Evolutionary conservation across 2,797 vertebrate species (phyloP).

Genomic region (Otolemur crassicaudatus): DNA sequence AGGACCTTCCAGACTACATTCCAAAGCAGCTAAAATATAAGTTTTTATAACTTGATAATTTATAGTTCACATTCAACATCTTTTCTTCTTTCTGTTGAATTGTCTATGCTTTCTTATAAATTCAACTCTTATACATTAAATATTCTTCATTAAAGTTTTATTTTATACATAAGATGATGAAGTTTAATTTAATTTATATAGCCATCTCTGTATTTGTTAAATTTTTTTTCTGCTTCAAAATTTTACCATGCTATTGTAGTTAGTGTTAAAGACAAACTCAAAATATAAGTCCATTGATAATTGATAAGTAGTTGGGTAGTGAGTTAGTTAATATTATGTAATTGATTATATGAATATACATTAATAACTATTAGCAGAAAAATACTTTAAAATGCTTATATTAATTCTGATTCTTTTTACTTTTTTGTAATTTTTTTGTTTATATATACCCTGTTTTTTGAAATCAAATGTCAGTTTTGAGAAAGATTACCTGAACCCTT

Average conservation of each 20-base stretch:
- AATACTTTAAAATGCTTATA: background rate
- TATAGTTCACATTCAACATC: slow-evolving; percentile 24
- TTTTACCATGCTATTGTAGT: background rate
- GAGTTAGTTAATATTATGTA: background rate
- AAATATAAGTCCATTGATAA: background rate
- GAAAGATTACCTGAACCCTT: background rate
- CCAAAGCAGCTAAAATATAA: slow-evolving; percentile 21
- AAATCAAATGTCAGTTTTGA: slow-evolving; percentile 9
- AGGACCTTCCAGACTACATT: background rate
- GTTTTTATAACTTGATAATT: slow-evolving; percentile 17
- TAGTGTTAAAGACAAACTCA: background rate
- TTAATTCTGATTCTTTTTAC: background rate
- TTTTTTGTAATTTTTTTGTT: slow-evolving; percentile 5
- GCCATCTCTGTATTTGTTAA: background rate
- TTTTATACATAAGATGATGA: background rate
- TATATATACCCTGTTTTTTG: background rate
- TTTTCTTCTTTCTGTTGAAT: background rate
- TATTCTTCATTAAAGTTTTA: background rate
- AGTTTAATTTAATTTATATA: background rate
- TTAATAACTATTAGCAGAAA: background rate
- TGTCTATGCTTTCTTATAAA: slow-evolving; percentile 27
- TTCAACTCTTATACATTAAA: slow-evolving; percentile 26
- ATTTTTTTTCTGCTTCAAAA: slow-evolving; percentile 18
- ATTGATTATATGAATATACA: background rate
- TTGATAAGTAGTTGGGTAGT: background rate